These are phyloP conservation scores for Peromyscus californicus DNA, from an alignment of 2,113 vertebrate genomes.

Conservation along the genomic window DNA sequence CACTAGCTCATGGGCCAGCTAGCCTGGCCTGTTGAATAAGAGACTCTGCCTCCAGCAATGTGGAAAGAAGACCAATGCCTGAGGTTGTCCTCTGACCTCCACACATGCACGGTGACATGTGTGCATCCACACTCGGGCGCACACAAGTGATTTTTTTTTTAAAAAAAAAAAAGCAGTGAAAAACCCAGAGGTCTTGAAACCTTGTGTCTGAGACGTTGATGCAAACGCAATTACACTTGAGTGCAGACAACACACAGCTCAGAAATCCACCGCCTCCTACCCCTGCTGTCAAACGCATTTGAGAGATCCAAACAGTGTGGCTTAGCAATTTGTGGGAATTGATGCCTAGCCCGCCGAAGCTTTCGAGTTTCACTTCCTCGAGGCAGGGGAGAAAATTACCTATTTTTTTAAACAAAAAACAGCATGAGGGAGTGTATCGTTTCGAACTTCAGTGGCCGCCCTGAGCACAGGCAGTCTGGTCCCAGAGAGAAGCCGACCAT, in stretches of 20 bases:
- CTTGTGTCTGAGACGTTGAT: neutral
- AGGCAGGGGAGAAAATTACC: conserved; percentile 52
- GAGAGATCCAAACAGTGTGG: conserved; percentile 80
- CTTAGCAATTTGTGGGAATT: conserved; percentile 78
- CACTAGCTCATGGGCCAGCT: neutral
- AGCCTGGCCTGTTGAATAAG: neutral
- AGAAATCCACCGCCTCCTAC: conserved; percentile 72
- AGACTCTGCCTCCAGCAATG: neutral
- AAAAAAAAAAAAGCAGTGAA: neutral
- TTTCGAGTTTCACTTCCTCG: conserved; percentile 66
- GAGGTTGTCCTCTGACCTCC: neutral
- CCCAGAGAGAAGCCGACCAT: neutral
- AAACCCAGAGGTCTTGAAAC: neutral
- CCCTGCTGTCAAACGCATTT: conserved; percentile 81
- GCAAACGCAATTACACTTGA: conserved; percentile 60
- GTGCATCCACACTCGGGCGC: accelerated
- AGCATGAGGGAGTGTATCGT: conserved; percentile 44
- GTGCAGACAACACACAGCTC: conserved; percentile 57
- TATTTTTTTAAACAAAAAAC: conserved; percentile 59
- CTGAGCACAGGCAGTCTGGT: neutral
- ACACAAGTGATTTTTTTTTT: neutral
- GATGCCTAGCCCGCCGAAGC: conserved; percentile 67
- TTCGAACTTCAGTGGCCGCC: neutral
- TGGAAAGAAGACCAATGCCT: neutral
- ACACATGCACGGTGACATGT: no score